Conservation (phyloP, 2,113 vertebrate genomes). For the Podilymbus podiceps region DNA sequence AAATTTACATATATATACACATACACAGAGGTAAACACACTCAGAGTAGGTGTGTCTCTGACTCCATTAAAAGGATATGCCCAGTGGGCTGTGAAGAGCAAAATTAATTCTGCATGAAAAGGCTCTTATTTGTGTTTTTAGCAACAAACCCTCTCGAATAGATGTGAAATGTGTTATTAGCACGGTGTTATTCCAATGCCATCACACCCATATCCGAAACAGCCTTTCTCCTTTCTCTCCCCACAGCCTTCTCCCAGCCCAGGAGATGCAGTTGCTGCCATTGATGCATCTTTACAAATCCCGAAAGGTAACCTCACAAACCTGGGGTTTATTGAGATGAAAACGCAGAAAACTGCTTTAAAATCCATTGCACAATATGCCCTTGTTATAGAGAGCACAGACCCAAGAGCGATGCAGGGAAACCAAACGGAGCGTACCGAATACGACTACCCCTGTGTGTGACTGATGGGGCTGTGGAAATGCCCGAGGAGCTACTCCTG, state of each 20-base stretch:
- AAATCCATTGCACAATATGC: background rate
- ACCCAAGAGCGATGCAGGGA: background rate
- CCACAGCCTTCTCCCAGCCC: background rate
- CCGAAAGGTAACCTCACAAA: background rate
- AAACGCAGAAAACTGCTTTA: background rate
- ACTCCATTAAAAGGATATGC: background rate
- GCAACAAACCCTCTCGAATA: background rate
- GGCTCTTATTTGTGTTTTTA: background rate
- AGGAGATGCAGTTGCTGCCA: background rate
- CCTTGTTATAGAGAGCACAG: background rate
- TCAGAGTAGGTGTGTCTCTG: background rate
- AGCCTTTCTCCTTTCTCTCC: background rate
- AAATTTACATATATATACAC: background rate
- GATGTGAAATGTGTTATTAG: background rate
- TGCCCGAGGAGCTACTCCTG: rapidly evolving
- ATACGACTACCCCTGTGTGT: rapidly evolving
- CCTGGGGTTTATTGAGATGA: background rate
- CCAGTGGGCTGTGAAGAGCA: background rate
- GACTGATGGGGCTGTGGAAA: background rate
- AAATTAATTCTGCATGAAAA: slow-evolving; percentile 45
- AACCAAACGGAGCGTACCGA: background rate
- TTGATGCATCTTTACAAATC: background rate
- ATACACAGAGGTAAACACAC: background rate
- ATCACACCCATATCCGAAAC: background rate
- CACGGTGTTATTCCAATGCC: background rate